phyloP scores from a whole-genome alignment of 2,888 invertebrate species.

The Nemotelus pantherinus region DNA sequence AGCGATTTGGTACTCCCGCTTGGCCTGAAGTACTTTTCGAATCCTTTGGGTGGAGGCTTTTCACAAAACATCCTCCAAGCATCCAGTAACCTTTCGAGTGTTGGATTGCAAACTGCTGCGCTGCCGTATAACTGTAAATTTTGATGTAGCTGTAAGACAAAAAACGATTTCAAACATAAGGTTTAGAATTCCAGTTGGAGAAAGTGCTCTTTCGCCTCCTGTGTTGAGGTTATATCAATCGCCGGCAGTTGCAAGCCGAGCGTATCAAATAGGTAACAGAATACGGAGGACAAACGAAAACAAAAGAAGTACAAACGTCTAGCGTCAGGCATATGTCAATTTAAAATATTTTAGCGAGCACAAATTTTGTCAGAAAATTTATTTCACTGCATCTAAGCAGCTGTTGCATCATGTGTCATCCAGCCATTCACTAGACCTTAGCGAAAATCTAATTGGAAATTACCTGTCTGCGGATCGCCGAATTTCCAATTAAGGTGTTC shows the following conservation, averaged over 20 bases:
- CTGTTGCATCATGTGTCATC: conserved; percentile 52
- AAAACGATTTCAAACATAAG: background rate
- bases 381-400: conserved; percentile 28
- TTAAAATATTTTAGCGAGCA: background rate
- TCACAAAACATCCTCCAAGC: conserved; percentile 75
- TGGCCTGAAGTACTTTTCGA: conserved; percentile 90
- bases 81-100: conserved; percentile 70
- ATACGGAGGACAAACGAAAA: too few species aligned
- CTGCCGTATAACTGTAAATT: conserved; percentile 60
- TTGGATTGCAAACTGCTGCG: conserved; percentile 59
- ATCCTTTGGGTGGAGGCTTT: conserved; percentile 90
- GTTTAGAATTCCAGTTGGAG: background rate
- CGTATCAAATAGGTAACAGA: too few species aligned
- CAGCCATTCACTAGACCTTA: background rate
- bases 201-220: background rate
- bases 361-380: too few species aligned
- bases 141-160: conserved; percentile 60
- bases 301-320: too few species aligned
- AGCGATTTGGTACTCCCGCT: conserved; percentile 68
- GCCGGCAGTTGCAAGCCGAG: background rate
- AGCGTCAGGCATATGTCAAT: background rate
- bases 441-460: conserved; percentile 26
- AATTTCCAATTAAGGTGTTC: conserved; percentile 2
- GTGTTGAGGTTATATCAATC: background rate
- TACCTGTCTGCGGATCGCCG: conserved; percentile 62